Evolutionary conservation across 2,113 vertebrate genomes (phyloP).

Genomic region (Ceuthmochares aereus): DNA sequence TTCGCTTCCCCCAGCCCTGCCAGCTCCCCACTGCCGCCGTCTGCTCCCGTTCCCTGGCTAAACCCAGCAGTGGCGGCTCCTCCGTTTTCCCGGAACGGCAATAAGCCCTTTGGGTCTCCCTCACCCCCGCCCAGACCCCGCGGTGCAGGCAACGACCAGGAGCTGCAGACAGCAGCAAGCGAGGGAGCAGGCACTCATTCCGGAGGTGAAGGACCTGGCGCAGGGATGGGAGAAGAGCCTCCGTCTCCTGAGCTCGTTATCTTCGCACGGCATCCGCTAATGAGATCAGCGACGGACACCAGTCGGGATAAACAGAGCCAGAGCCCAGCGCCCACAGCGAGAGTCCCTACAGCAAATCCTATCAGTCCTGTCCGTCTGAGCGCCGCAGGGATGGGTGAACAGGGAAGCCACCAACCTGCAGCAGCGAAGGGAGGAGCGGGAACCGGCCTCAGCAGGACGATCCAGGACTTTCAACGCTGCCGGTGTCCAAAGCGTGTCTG

Average conservation of each 20-base stretch:
- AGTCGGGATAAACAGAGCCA: neutral
- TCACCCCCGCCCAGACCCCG: neutral
- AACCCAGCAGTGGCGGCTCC: neutral
- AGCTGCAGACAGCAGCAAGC: neutral
- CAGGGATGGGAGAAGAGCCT: neutral
- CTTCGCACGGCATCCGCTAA: neutral
- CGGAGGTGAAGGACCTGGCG: neutral
- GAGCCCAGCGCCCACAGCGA: neutral
- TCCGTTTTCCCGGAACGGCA: fast-evolving
- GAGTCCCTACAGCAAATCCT: neutral
- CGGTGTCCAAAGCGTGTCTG: neutral
- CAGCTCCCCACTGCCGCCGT: neutral
- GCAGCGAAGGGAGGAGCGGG: fast-evolving
- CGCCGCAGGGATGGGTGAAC: too few relatives aligned
- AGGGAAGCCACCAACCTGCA: neutral
- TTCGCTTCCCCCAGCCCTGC: neutral
- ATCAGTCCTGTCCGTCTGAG: too few relatives aligned
- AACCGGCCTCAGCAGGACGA: neutral
- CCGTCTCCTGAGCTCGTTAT: neutral
- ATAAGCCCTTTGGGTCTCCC: neutral
- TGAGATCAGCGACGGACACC: neutral
- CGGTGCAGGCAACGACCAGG: neutral
- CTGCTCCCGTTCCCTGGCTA: neutral
- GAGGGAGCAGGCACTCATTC: too few relatives aligned
- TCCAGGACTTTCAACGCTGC: neutral